Base-by-base conservation (phyloP, 2,888 invertebrate species). In the Orchestes rusci region DNA sequence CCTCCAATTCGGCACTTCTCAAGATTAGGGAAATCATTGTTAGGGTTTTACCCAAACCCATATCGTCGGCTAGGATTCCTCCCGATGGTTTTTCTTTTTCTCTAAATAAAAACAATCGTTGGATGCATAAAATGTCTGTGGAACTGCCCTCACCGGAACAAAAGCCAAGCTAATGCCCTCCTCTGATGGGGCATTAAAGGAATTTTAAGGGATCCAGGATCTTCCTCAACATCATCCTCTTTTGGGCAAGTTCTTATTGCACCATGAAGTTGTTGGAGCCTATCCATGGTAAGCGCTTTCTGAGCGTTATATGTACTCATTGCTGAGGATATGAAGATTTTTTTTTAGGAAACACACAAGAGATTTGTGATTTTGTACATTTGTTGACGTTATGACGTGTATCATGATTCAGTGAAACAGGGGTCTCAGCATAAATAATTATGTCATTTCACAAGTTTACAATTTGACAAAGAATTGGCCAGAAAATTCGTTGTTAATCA, bases 31-130 rank as follows among this genome's bases (percentile, higher is more conserved):
- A 74, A 53, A 90, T 84, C 82, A 89, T 84, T 0, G 86, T 85
- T 18, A 90, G 68, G 0, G 91, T 91, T 68, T 91, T 91, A 0
- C 86, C 86, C 3, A 86, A 69, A 34, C 86, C 86, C 86, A 86
- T 86, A 63, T 87, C 85, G 62, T 86, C 85, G 41, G 84, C 85
- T 37, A 95, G 73, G 54, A 95, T 86, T 10, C 95, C 95, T 1
- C 93, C 92, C 23, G 80, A 69, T 0, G 89, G 87, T 39, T 79
- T 81, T 65, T 91, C 87, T n/a, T 72, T 72, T 70, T 96, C 96
- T 15, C 95, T 48, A 28, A 23, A 36, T 20, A 41, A 31, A 30
- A 39, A 12, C n/a, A n/a, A n/a, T n/a, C n/a, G n/a, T n/a, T n/a
- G 31, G 8, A 31, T 31, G 4, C 3, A 2, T 27, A 27, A 27